phyloP scores from a whole-genome alignment of 1,140 invertebrate species.

The Aleiodes sp. region DNA sequence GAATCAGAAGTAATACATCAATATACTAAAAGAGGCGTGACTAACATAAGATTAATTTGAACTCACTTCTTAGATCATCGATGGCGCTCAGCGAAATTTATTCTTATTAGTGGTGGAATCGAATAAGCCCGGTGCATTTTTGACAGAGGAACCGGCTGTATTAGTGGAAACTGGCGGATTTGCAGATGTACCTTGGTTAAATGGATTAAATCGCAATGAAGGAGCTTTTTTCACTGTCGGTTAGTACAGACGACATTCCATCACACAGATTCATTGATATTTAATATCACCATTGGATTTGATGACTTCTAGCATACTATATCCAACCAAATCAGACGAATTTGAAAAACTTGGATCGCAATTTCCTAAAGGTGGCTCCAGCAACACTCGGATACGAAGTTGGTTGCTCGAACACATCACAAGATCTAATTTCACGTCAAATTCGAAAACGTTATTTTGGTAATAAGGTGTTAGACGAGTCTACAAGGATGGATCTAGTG shows the following conservation, averaged over 20 bases:
- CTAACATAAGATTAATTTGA: background rate
- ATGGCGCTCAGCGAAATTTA: slow-evolving; percentile 68
- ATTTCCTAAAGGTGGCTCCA: slow-evolving; percentile 69
- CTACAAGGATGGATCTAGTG: slow-evolving; percentile 63
- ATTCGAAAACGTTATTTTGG: slow-evolving; percentile 72
- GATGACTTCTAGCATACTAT: too few species aligned
- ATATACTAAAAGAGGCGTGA: too few species aligned
- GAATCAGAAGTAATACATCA: too few species aligned
- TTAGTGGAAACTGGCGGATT: slow-evolving; percentile 61
- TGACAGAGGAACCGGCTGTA: slow-evolving; percentile 68
- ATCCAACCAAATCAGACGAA: background rate
- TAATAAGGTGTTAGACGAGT: slow-evolving; percentile 60
- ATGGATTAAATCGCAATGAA: slow-evolving; percentile 74
- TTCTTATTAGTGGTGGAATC: slow-evolving; percentile 77
- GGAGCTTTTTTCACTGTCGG: slow-evolving; percentile 63
- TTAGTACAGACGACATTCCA: too few species aligned
- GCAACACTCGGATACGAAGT: slow-evolving; percentile 71
- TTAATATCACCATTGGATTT: too few species aligned
- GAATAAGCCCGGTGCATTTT: slow-evolving; percentile 70
- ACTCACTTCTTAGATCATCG: background rate
- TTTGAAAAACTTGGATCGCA: slow-evolving; percentile 58
- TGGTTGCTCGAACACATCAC: slow-evolving; percentile 56
- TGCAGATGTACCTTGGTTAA: slow-evolving; percentile 71
- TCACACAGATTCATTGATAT: too few species aligned
- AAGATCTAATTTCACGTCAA: slow-evolving; percentile 60